A percentile compares a stretch with the other conserved stretches of the same genome.
Conservation (phyloP, 2,113 vertebrate genomes). For the Pristiophorus japonicus region DNA sequence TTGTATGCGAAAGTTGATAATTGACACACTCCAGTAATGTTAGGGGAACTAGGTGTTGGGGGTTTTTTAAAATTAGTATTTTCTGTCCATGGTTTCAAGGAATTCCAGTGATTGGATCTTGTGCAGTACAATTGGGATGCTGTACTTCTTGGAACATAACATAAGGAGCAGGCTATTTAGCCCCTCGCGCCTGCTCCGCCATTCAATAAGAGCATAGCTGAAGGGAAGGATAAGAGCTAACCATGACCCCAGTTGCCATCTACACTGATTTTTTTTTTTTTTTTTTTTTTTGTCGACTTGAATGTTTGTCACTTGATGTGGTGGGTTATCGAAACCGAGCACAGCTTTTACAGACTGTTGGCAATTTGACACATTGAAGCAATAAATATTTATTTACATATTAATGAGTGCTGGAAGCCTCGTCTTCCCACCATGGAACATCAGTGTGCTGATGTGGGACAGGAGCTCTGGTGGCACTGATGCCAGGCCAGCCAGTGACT, state of each 20-base stretch:
- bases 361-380: no score
- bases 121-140: background rate
- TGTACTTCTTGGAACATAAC: no score
- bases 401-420: background rate
- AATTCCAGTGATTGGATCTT: background rate
- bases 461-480: background rate
- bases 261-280: background rate
- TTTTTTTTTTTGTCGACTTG: background rate
- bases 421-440: background rate
- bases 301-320: background rate
- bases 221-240: no score
- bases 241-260: background rate
- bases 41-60: no score
- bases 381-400: background rate
- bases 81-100: background rate
- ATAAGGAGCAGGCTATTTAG: no score
- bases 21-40: no score
- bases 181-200: no score
- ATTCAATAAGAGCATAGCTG: no score
- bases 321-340: background rate
- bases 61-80: no score
- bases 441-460: background rate
- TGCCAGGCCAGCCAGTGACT: no score
- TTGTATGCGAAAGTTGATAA: no score
- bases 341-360: background rate